Evolutionary conservation across 1,140 invertebrate species (phyloP).

Genomic region (Andricus grossulariae): DNA sequence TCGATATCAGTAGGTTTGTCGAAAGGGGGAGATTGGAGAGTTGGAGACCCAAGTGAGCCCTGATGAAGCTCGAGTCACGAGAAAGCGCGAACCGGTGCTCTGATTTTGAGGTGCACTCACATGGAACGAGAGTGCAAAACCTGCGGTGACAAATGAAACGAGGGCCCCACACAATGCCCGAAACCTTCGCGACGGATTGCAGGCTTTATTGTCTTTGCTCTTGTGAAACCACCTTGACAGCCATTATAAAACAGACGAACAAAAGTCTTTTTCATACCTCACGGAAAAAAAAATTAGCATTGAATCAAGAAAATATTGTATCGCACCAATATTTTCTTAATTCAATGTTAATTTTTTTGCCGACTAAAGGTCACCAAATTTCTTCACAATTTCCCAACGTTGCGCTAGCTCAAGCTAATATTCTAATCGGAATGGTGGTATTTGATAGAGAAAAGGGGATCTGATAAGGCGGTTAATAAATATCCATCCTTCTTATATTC

Average conservation of each 20-base stretch:
- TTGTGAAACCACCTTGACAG: conserved; percentile 18
- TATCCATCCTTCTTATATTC: background rate
- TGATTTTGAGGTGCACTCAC: conserved; percentile 7
- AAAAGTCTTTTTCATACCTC: too few relatives aligned
- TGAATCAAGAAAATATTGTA: too few relatives aligned
- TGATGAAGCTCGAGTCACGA: background rate
- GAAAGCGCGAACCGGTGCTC: conserved; percentile 7
- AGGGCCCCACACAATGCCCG: conserved; percentile 4
- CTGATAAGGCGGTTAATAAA: conserved; percentile 19
- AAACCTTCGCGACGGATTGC: conserved; percentile 7
- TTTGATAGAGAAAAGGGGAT: background rate
- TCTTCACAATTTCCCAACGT: conserved; percentile 1
- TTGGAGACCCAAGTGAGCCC: background rate
- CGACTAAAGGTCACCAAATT: conserved; percentile 6
- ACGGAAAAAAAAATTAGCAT: too few relatives aligned
- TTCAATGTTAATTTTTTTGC: background rate
- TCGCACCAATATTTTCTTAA: too few relatives aligned
- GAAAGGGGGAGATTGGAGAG: background rate
- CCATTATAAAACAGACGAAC: conserved; percentile 15
- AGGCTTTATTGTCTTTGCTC: conserved; percentile 19
- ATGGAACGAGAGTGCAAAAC: conserved; percentile 16
- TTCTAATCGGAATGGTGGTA: background rate
- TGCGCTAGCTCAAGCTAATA: background rate
- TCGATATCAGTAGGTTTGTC: background rate
- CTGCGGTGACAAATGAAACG: conserved; percentile 18